Conservation (phyloP, 2,113 vertebrate species). For the Odocoileus virginianus region DNA sequence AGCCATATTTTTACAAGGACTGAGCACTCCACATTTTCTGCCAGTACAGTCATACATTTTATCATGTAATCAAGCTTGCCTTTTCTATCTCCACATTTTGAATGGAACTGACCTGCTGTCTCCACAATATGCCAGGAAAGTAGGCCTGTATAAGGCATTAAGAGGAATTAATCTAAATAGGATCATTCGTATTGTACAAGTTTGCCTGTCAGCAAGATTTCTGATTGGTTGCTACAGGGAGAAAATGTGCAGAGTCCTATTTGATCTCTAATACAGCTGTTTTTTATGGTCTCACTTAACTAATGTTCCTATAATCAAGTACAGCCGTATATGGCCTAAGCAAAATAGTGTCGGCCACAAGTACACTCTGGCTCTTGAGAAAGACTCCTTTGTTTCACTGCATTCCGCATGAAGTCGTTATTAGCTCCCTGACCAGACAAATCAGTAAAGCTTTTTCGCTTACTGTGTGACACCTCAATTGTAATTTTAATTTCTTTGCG, state of each 20-base stretch:
- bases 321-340: not conserved
- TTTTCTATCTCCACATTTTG: conserved; percentile 55
- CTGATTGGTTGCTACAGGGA: conserved; percentile 65
- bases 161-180: conserved; percentile 73
- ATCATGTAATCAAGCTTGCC: conserved; percentile 27
- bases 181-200: conserved; percentile 69
- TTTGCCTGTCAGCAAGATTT: conserved; percentile 76
- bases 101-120: conserved; percentile 42
- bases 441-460: conserved; percentile 64
- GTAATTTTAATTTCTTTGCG: conserved; percentile 74
- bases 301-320: conserved; percentile 51
- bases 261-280: conserved; percentile 64
- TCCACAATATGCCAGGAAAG: conserved; percentile 44
- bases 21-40: not conserved
- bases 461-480: conserved; percentile 60
- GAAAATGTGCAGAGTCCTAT: conserved; percentile 66
- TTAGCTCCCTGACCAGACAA: conserved; percentile 56
- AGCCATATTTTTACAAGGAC: not conserved
- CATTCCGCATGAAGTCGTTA: conserved; percentile 31
- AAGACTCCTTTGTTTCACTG: conserved; percentile 53
- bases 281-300: conserved; percentile 58
- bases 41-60: not conserved
- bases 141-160: conserved; percentile 62
- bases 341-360: not conserved
- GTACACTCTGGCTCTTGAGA: not conserved